Percentiles rank a stretch among this genome's conserved stretches.
Conservation (phyloP, 2,113 vertebrate species). For the Bos taurus region DNA sequence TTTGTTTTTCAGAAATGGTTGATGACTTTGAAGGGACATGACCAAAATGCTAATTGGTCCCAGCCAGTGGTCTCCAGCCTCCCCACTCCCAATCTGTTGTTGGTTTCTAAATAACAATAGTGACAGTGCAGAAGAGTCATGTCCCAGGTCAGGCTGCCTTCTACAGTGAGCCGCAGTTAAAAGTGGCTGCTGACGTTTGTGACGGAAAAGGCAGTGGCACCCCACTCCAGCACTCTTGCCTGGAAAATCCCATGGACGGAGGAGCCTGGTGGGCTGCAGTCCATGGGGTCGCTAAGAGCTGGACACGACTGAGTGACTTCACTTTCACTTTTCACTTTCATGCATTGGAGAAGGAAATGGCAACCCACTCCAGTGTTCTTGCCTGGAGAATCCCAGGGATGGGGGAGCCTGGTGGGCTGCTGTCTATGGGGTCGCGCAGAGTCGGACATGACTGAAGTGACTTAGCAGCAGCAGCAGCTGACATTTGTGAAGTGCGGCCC, state of each 20-base stretch:
- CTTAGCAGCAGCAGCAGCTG: neutral
- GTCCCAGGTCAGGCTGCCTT: neutral
- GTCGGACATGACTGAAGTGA: no score
- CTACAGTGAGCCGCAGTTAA: neutral
- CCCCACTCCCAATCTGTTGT: neutral
- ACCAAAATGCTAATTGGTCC: neutral
- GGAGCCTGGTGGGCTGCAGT: no score
- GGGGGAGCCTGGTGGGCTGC: no score
- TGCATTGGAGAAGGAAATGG: no score
- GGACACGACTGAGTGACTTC: no score
- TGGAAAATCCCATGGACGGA: no score
- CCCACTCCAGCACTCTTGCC: no score
- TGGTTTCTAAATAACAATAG: neutral
- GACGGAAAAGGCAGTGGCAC: neutral
- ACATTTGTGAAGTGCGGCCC: neutral
- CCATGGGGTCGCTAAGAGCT: no score
- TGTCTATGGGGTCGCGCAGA: rapidly evolving
- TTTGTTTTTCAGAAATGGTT: neutral
- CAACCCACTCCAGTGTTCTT: no score
- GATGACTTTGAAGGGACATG: neutral
- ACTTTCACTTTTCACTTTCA: no score
- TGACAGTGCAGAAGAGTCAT: neutral
- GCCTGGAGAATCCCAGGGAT: no score
- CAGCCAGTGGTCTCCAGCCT: no score
- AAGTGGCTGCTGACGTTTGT: neutral